phyloP scores from a whole-genome alignment of 2,888 invertebrate species.

The Glyphotaelius pellucidus region DNA sequence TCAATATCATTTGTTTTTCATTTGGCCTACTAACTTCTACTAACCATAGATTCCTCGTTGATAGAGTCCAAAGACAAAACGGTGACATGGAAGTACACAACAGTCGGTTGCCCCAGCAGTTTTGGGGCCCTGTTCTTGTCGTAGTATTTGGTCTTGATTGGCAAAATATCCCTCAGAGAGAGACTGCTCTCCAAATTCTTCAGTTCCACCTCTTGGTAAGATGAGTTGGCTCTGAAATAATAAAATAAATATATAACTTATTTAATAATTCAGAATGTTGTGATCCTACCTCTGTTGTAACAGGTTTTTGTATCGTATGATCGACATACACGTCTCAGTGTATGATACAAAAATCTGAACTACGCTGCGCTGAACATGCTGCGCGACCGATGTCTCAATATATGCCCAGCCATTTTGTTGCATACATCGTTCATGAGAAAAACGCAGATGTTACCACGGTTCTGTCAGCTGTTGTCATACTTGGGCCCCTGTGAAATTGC shows the following conservation, averaged over 20 bases:
- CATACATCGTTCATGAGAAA: too few species aligned
- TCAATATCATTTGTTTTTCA: not conserved
- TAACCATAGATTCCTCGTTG: conserved; percentile 96
- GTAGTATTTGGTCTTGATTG: conserved; percentile 89
- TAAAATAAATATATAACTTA: not conserved
- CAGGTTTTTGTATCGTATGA: too few species aligned
- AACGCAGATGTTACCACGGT: too few species aligned
- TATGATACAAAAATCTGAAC: too few species aligned
- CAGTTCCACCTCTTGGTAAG: conserved; percentile 75
- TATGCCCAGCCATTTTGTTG: too few species aligned
- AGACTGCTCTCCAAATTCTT: conserved; percentile 80
- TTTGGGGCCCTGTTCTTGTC: conserved; percentile 95
- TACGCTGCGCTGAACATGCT: too few species aligned
- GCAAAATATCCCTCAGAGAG: conserved; percentile 90
- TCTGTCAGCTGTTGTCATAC: too few species aligned
- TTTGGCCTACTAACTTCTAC: not conserved
- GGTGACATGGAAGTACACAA: conserved; percentile 94
- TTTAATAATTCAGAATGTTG: too few species aligned
- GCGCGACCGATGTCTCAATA: too few species aligned
- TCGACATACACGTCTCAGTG: too few species aligned
- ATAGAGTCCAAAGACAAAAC: conserved; percentile 95
- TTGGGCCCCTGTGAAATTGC: too few species aligned
- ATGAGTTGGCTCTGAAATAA: conserved; percentile 72
- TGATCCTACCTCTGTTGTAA: too few species aligned
- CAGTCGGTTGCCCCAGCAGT: conserved; percentile 89